Evolutionary conservation across 2,797 vertebrate species (phyloP).

Genomic region (Helarctos malayanus): DNA sequence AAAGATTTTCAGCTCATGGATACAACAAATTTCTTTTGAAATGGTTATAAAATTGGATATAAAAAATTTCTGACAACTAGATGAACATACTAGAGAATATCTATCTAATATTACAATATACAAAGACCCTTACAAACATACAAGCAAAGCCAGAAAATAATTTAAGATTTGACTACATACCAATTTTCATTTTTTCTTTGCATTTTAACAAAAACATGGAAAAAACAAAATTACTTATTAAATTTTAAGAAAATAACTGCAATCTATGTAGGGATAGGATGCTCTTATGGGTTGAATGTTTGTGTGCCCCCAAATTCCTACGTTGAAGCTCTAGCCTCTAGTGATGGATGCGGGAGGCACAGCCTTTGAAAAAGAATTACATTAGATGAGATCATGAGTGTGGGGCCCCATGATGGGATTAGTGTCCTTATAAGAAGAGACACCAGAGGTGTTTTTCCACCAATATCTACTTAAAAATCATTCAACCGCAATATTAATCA

Average conservation of each 20-base stretch:
- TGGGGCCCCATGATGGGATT: no score
- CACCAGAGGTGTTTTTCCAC: background rate
- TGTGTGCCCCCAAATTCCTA: background rate
- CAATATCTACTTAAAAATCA: background rate
- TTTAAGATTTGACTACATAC: background rate
- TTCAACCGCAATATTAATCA: background rate
- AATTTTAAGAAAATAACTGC: background rate
- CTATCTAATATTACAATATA: background rate
- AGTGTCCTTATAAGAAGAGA: background rate
- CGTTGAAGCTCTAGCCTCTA: background rate
- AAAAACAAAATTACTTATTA: background rate
- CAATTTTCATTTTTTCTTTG: background rate
- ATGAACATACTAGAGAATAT: background rate
- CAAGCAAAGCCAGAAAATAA: background rate
- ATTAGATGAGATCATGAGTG: no score
- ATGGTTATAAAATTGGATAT: background rate
- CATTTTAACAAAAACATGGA: background rate
- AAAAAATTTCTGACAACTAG: background rate
- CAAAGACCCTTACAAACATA: background rate
- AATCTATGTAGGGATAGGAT: background rate
- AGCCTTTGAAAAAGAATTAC: background rate
- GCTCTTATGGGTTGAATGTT: background rate
- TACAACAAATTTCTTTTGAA: background rate
- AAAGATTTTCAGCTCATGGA: background rate
- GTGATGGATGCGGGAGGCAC: background rate